These are phyloP conservation scores for Sinodicranocentrus sp. DNA, from an alignment of 2,888 invertebrate species.

Conservation along the genomic window DNA sequence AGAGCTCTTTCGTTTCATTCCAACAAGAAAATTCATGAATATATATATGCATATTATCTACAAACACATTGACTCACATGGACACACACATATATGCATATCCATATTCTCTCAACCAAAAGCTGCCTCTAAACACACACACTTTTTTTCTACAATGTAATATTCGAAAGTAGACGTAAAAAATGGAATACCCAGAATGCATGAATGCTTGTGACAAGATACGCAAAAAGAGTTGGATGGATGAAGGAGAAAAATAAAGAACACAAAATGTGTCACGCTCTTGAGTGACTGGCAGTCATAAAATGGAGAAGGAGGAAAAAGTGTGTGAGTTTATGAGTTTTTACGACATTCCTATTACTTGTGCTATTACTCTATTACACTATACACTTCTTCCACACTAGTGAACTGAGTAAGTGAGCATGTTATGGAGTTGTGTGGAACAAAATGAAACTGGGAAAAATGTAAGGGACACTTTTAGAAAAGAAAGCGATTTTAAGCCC, in stretches of 20 bases:
- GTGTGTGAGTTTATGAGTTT: constrained; percentile 67
- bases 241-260: constrained; percentile 45
- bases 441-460: no score
- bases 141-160: no score
- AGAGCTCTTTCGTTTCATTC: constrained; percentile 54
- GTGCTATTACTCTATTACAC: constrained; percentile 37
- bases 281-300: constrained; percentile 62
- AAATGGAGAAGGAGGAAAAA: constrained; percentile 37
- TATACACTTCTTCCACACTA: constrained; percentile 17
- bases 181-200: constrained; percentile 49
- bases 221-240: constrained; percentile 47
- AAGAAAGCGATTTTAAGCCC: neutral
- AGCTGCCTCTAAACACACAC: no score
- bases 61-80: no score
- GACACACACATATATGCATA: no score
- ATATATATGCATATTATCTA: no score
- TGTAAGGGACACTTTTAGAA: neutral
- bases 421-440: neutral
- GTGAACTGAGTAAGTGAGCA: constrained; percentile 32
- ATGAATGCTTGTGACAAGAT: constrained; percentile 63
- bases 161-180: no score
- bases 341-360: constrained; percentile 62
- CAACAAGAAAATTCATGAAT: constrained; percentile 22
- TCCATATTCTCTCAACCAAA: no score
- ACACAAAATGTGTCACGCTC: constrained; percentile 66